A percentile compares a stretch with the other conserved stretches of the same genome.
These are phyloP conservation scores for Thermophis baileyi DNA, from an alignment of 2,113 vertebrate species.

Conservation along the genomic window DNA sequence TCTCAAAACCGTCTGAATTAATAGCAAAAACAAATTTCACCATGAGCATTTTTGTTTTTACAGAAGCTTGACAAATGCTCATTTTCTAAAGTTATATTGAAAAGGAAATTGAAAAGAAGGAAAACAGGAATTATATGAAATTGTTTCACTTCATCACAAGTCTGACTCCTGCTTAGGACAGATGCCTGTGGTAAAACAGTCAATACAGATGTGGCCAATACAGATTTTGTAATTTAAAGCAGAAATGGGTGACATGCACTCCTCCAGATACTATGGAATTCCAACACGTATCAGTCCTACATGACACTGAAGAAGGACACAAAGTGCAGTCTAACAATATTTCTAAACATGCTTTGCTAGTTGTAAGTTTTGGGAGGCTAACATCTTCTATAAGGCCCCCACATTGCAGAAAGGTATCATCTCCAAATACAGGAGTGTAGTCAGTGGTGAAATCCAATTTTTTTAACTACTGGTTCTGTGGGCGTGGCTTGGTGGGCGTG, in stretches of 20 bases:
- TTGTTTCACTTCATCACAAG: neutral
- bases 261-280: neutral
- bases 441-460: too few species aligned
- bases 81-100: neutral
- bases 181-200: neutral
- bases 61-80: neutral
- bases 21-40: neutral
- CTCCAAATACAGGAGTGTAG: neutral
- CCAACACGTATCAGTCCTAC: neutral
- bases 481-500: too few species aligned
- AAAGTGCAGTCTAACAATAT: neutral
- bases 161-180: neutral
- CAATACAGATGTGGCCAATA: neutral
- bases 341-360: neutral
- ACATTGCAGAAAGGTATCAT: neutral
- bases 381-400: neutral
- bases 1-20: neutral
- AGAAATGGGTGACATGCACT: neutral
- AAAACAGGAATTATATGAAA: neutral
- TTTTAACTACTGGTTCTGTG: too few species aligned
- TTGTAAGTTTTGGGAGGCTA: neutral
- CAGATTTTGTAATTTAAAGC: neutral
- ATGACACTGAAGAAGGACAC: neutral
- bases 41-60: neutral
- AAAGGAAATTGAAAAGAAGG: neutral